phyloP scores from a whole-genome alignment of 37 sponge, comb jelly and placozoan genomes.

The Aplysina aerophoba region DNA sequence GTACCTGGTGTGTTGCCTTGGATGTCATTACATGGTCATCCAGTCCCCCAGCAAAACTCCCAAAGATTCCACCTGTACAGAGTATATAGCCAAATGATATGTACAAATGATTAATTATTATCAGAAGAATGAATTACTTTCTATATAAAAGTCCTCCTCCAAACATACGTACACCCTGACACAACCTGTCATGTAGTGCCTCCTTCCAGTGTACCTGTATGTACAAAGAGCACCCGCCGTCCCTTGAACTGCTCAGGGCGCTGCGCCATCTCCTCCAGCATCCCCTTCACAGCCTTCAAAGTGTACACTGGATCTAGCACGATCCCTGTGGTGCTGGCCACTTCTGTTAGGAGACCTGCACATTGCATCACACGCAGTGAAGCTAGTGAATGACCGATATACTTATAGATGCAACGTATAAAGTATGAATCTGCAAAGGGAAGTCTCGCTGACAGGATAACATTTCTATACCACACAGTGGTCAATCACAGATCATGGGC shows the following conservation, averaged over 20 bases:
- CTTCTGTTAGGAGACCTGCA: constrained; percentile 47
- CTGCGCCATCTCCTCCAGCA: constrained; percentile 73
- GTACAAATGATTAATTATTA: neutral
- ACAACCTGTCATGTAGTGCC: neutral
- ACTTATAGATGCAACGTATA: neutral
- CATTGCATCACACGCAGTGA: neutral
- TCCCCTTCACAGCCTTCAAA: constrained; percentile 79
- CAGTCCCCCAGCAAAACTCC: constrained; percentile 62
- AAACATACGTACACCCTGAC: neutral
- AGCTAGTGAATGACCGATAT: neutral
- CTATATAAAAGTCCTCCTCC: neutral
- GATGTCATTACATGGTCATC: constrained; percentile 16
- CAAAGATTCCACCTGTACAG: constrained; percentile 70
- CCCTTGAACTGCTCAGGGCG: constrained; percentile 78
- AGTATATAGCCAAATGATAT: neutral
- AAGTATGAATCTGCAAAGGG: neutral
- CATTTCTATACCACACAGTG: too few relatives aligned
- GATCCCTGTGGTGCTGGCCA: constrained; percentile 67
- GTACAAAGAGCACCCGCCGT: constrained; percentile 77
- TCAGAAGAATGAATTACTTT: neutral
- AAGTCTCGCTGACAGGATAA: too few relatives aligned
- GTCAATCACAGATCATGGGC: too few relatives aligned
- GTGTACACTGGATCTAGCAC: constrained; percentile 83
- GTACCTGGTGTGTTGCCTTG: constrained; percentile 43
- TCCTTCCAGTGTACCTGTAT: constrained; percentile 69